Evolutionary conservation across 2,888 invertebrate genomes (phyloP), one percentile per base, ranked within the genome.

Genomic region (Apoda limacodes): DNA sequence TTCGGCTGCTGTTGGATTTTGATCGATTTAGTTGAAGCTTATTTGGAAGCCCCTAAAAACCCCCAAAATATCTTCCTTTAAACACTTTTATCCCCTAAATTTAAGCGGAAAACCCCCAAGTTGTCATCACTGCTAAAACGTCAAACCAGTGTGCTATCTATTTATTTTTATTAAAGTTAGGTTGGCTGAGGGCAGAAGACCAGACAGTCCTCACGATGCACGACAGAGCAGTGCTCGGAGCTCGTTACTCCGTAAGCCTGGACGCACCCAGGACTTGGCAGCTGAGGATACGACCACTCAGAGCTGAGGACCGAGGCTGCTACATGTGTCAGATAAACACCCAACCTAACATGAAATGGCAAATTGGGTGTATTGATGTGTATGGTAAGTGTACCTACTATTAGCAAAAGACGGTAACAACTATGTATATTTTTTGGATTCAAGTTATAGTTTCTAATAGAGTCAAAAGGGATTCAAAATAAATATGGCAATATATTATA

Each of bases 301-400:
- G 89, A 43, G 92, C 92, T 50, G 85, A 88, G 23, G 94, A 94
- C 67, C 85, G 89, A 25, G 94, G 92, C 37, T 94, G 93, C 62
- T 94, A 94, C 71, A 92, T 93, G 90, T 94, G 94, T 59, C 93
- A 94, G 82, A 92, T 94, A 55, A 94, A 94, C 75, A 93, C 93
- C 2, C 76, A 76, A 48, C 89, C 87, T 39, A 85, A 87, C 31
- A 92, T 94, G 90, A 93, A 89, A 71, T 92, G 90, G 60, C 90
- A 92, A 71, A 84, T 91, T 32, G 93, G 93, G 5, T 94, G 94
- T 59, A 85, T 94, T 36, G 93, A 93, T 61, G 93, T 94, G 11
- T 89, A 90, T 59, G 92, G 94, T 94, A 64, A 85, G 85, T 71
- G 11, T n/a, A n/a, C n/a, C n/a, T n/a, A n/a, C n/a, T n/a, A n/a